Base-by-base conservation (phyloP, 2,113 vertebrate species). In the Ceyx margarethae region DNA sequence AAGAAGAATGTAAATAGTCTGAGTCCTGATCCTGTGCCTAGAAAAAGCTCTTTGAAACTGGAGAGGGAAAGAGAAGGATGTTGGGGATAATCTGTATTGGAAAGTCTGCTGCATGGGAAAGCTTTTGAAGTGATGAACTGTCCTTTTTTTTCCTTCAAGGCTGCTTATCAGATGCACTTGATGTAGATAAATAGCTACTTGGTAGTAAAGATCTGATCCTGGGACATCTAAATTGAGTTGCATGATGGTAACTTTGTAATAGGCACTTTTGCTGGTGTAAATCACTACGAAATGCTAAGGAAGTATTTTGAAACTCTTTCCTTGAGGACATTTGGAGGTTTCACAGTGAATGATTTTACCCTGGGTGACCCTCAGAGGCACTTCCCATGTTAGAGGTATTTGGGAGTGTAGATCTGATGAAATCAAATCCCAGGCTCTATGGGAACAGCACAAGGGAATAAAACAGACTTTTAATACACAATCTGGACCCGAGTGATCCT, bases 71-170 rank as follows among this genome's bases (percentile, higher is more conserved):
- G 58, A 53, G 17, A 29, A 57, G 25, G 16, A 7, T 25, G 17
- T 13, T 21, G 4, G 33, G 22, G n/a, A 48, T 43, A 37, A 19
- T 1, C 0, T 1, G 68, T 58, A 58, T 23, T 0, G 10, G 23
- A 50, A 10, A n/a, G 2, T 14, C 25, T 73, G 26, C 11, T 62
- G 48, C 11, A 33, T 35, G 37, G 60, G 50, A 69, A 81, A 21
- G 40, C 3, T 10, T 73, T n/a, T 51, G 28, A 69, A 60, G 43
- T 5, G 6, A 28, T 21, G n/a, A 77, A 60, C 20, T 5, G 40
- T 45, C 40, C 17, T 46, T 75, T 75, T 51, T 51, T 46, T 18
- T 19, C 5, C 1, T 73, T 53, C 48, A 26, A 18, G 14, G 29
- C 9, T 86, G 48, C 20, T 89, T 77, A 81, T 77, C 60, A 57